Evolutionary conservation across 2,888 invertebrate species (phyloP).

Genomic region (Mesoligia furuncula): DNA sequence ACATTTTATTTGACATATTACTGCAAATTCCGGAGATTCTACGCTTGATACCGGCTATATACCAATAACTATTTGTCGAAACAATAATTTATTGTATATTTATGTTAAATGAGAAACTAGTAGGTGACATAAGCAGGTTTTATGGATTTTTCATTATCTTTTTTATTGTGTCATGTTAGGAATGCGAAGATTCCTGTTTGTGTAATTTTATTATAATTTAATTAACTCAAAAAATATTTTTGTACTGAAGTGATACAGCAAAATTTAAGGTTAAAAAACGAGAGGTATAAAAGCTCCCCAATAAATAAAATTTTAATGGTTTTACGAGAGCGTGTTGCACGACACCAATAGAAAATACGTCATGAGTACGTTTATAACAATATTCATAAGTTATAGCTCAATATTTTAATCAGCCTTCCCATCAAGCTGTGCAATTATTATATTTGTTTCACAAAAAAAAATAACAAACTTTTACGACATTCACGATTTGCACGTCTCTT

Average conservation of each 20-base stretch:
- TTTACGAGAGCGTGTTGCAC: conserved; percentile 58
- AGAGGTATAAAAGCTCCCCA: conserved; percentile 16
- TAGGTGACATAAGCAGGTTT: conserved; percentile 84
- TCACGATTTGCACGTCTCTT: conserved; percentile 52
- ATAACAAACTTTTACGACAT: conserved; percentile 53
- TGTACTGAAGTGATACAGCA: background rate
- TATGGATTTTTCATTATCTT: conserved; percentile 85
- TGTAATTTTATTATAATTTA: conserved; percentile 50
- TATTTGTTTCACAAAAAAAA: conserved; percentile 55
- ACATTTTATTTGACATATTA: conserved; percentile 74
- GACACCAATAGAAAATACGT: conserved; percentile 54
- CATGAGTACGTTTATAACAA: conserved; percentile 45
- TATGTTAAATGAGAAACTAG: conserved; percentile 84
- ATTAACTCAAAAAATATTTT: conserved; percentile 40
- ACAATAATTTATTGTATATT: conserved; percentile 84
- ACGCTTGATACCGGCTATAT: conserved; percentile 75
- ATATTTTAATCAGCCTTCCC: conserved; percentile 59
- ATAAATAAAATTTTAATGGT: conserved; percentile 52
- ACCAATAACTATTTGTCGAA: conserved; percentile 88
- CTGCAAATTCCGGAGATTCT: conserved; percentile 79
- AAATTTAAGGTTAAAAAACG: conserved; percentile 14
- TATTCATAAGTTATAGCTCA: conserved; percentile 55
- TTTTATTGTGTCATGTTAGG: conserved; percentile 84
- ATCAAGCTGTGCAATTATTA: conserved; percentile 59
- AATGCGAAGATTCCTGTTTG: conserved; percentile 72